phyloP scores from a whole-genome alignment of 2,113 vertebrate genomes.

The Sylvilagus bachmani region DNA sequence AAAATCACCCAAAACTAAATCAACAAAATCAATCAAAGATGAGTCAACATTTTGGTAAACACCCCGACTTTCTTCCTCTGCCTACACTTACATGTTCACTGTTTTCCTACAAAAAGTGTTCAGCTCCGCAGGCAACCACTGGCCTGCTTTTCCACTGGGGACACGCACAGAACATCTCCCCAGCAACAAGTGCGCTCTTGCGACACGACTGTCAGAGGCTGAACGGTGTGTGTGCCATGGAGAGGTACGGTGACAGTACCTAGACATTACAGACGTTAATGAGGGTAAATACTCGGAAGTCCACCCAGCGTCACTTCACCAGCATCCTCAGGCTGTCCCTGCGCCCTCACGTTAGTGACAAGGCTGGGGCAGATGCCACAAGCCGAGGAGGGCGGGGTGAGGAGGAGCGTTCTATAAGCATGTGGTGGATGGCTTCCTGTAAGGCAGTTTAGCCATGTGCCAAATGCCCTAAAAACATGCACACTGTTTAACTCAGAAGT shows the following conservation, averaged over 20 bases:
- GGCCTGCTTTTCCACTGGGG: not conserved
- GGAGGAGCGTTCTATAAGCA: not conserved
- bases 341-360: not conserved
- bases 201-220: not conserved
- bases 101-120: not conserved
- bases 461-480: not conserved
- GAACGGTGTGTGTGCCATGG: not conserved
- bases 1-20: not conserved
- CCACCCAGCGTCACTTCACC: not conserved
- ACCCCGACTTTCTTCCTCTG: not conserved
- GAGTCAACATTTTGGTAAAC: not conserved
- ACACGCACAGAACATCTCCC: not conserved
- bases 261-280: not conserved
- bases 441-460: not conserved
- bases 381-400: not conserved
- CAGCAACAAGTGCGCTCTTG: not conserved
- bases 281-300: not conserved
- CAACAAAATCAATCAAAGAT: not conserved
- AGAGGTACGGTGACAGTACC: not conserved
- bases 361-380: rapidly evolving
- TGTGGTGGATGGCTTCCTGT: not conserved
- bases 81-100: not conserved
- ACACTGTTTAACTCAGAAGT: not conserved
- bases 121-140: not conserved
- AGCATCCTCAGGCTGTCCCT: not conserved